These are phyloP conservation scores for Aurelia aurita DNA, from an alignment of 30 jellyfish, hydroid and myxozoan genomes.

Conservation along the genomic window DNA sequence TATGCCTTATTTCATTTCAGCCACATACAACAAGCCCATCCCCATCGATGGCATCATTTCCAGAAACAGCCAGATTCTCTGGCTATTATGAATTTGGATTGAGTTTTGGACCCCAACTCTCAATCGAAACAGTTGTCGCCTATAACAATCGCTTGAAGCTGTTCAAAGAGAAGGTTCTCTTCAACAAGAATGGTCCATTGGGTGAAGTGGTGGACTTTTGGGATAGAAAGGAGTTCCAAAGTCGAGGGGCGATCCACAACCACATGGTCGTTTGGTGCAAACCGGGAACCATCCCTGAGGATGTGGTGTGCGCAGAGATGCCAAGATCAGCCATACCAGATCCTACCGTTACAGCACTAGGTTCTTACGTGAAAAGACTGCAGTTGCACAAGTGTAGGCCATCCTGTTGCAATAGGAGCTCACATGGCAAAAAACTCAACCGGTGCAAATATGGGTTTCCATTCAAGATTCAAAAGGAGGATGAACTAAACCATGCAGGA, in stretches of 20 bases:
- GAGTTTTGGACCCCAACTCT: too few species aligned
- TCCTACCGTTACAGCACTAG: not conserved
- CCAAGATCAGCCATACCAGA: not conserved
- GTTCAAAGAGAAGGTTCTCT: not conserved
- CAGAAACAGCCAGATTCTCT: too few species aligned
- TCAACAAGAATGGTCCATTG: conserved; percentile 11
- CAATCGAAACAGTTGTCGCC: not conserved
- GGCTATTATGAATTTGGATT: too few species aligned
- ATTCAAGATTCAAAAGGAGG: not conserved
- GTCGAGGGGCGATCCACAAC: conserved; percentile 37
- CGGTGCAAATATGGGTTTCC: not conserved
- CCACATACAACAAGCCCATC: too few species aligned
- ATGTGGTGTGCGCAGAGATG: conserved; percentile 37
- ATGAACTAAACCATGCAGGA: not conserved
- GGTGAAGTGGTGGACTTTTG: conserved; percentile 17
- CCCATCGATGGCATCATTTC: too few species aligned
- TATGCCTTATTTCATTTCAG: too few species aligned
- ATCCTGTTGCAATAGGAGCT: not conserved
- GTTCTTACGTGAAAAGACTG: not conserved
- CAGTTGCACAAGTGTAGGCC: conserved; percentile 7
- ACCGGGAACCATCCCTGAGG: conserved; percentile 25
- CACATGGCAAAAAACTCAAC: not conserved
- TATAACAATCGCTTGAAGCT: not conserved
- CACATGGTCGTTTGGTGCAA: conserved; percentile 55
- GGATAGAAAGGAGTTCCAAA: conserved; percentile 34